These are phyloP conservation scores for Osmerus eperlanus DNA, from an alignment of 2,113 vertebrate species.

Conservation along the genomic window DNA sequence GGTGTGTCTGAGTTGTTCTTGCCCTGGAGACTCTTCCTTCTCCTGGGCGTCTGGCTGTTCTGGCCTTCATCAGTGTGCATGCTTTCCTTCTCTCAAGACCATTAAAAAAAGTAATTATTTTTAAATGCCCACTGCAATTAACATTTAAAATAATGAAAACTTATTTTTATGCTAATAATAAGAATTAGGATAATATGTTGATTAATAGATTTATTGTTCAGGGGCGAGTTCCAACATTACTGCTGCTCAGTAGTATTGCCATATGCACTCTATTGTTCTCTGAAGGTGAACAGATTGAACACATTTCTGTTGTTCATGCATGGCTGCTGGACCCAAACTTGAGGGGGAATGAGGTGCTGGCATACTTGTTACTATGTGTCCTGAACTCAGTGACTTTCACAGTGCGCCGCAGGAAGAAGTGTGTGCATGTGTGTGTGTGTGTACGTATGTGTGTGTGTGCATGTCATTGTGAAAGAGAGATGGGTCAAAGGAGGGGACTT, in stretches of 20 bases:
- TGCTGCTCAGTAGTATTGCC: not conserved
- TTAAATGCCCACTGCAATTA: too few species aligned
- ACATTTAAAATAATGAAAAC: too few species aligned
- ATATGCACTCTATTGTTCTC: not conserved
- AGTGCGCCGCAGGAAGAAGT: not conserved
- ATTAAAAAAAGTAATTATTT: too few species aligned
- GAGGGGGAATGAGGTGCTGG: not conserved
- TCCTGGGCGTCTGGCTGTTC: too few species aligned
- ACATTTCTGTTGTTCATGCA: not conserved
- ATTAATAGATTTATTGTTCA: not conserved
- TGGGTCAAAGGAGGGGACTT: not conserved
- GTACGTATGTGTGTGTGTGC: not conserved
- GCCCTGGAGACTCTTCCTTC: too few species aligned
- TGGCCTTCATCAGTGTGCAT: too few species aligned
- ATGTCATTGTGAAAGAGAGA: not conserved
- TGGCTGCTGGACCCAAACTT: not conserved
- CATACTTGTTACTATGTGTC: not conserved
- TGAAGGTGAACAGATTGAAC: conserved; percentile 2
- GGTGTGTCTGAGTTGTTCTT: too few species aligned
- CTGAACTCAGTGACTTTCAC: not conserved
- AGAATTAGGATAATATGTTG: too few species aligned
- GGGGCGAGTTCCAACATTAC: not conserved
- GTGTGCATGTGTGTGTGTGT: conserved; percentile 6
- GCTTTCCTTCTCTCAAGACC: too few species aligned
- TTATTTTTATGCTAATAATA: too few species aligned